phyloP scores from a whole-genome alignment of 2,888 invertebrate genomes.

The Amphiduros pacificus region DNA sequence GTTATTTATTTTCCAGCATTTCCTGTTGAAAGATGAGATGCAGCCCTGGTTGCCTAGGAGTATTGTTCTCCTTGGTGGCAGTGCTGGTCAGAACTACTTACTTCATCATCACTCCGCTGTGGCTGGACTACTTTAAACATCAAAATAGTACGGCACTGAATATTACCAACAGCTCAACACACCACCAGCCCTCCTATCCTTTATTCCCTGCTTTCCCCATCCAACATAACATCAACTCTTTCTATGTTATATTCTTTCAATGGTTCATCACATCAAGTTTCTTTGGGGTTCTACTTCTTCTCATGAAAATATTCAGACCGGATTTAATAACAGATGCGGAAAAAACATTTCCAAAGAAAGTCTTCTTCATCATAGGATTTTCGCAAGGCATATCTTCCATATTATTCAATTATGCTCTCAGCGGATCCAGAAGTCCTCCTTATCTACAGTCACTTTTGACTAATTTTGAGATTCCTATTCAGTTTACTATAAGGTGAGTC shows the following conservation, averaged over 20 bases:
- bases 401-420: slow-evolving; percentile 37
- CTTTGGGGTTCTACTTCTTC: slow-evolving; percentile 30
- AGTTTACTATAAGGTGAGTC: slow-evolving; percentile 39
- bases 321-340: slow-evolving; percentile 26
- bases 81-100: background rate
- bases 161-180: background rate
- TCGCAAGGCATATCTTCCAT: slow-evolving; percentile 37
- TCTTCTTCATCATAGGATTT: slow-evolving; percentile 37
- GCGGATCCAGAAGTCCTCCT: slow-evolving; percentile 42
- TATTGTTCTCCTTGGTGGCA: background rate
- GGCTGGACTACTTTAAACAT: slow-evolving; percentile 22
- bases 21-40: too few species aligned
- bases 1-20: too few species aligned
- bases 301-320: slow-evolving; percentile 23
- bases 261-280: slow-evolving; percentile 4
- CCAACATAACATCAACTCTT: background rate
- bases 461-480: slow-evolving; percentile 41
- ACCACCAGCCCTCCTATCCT: background rate
- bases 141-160: too few species aligned
- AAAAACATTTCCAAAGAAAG: slow-evolving; percentile 30
- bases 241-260: slow-evolving; percentile 19
- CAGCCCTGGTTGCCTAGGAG: too few species aligned
- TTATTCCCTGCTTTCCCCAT: background rate
- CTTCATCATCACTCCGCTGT: slow-evolving; percentile 18
- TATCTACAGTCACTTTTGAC: slow-evolving; percentile 40